Base-by-base conservation (phyloP, 92 coral and sea anemone genomes). In the Micromussa lordhowensis region DNA sequence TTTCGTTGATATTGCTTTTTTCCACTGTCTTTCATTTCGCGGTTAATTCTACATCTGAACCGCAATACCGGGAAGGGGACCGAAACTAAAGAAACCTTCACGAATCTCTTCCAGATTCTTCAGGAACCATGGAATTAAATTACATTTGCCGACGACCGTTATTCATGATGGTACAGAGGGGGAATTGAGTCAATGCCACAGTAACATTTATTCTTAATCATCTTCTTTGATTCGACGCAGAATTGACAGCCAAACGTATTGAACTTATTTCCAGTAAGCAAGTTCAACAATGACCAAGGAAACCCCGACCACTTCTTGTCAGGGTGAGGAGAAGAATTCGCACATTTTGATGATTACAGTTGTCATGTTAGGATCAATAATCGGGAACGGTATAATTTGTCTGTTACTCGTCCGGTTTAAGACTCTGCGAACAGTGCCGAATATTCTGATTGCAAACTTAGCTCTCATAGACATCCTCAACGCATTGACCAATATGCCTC, bases 401-500 rank as follows among this genome's bases (percentile, higher is more conserved):
- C 31, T 77, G 0, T 71, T 94, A 51, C 79, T 91, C 24, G 24
- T 86, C 18, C 92, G 94, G 34, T 94, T 94, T 49, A 93, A 93
- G 22, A 87, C 93, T 18, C 78, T 94, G 15, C 91, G 96, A 49
- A 94, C 95, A 18, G 96, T 94, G 17, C 92, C 96, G 0, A 94
- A 94, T 88, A 89, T 94, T 53, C 91, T 94, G 15, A 91, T 94
- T 17, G 95, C 80, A 4, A 94, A 94, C 87, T 82, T 94, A 35
- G 94, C 96, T 66, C 86, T 88, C 58, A 87, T 92, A 48, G 95
- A 94, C 81, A 81, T 90, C 83, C 68, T 94, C 78, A 92, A 94
- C 49, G 95, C 96, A 14, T 9, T 92, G 68, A 80, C 87, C 6
- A 94, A 94, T 80, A 94, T 94, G 96, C 92, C 96, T 3, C 84